phyloP scores from a whole-genome alignment of 2,797 vertebrate genomes.

The Mormyrops attenuatus region DNA sequence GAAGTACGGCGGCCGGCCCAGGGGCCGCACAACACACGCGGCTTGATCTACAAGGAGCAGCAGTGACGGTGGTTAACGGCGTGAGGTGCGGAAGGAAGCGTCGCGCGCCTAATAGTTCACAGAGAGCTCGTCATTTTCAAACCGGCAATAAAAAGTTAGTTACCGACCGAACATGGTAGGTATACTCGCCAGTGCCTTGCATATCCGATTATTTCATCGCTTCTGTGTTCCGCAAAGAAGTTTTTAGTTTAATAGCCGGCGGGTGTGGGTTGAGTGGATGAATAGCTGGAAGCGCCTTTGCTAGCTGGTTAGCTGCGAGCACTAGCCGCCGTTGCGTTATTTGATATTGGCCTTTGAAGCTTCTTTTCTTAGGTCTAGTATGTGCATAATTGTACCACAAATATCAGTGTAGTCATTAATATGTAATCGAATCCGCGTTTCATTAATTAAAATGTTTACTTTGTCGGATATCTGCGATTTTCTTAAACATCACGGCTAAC shows the following conservation, averaged over 20 bases:
- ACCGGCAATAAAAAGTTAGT: background rate
- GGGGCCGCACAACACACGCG: constrained; percentile 38
- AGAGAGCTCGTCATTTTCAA: background rate
- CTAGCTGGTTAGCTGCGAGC: background rate
- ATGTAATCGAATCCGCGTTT: background rate
- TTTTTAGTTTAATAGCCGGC: background rate
- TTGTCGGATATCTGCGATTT: background rate
- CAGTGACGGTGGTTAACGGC: constrained; percentile 18
- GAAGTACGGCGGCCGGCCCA: constrained; percentile 40
- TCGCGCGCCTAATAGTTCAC: constrained; percentile 11
- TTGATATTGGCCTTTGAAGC: background rate
- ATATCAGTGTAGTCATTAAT: background rate
- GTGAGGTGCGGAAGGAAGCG: constrained; percentile 27
- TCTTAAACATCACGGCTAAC: background rate
- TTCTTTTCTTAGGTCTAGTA: background rate
- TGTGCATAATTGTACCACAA: background rate
- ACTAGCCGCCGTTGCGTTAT: constrained; percentile 7
- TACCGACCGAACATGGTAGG: background rate
- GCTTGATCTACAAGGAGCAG: constrained; percentile 38
- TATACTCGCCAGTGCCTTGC: background rate
- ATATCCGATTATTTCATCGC: background rate
- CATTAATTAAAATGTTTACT: background rate
- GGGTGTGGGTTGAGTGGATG: background rate
- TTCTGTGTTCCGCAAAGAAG: background rate
- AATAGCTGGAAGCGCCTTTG: background rate